These are phyloP conservation scores for Bubalus kerabau DNA, from an alignment of 2,113 vertebrate genomes.

Conservation along the genomic window DNA sequence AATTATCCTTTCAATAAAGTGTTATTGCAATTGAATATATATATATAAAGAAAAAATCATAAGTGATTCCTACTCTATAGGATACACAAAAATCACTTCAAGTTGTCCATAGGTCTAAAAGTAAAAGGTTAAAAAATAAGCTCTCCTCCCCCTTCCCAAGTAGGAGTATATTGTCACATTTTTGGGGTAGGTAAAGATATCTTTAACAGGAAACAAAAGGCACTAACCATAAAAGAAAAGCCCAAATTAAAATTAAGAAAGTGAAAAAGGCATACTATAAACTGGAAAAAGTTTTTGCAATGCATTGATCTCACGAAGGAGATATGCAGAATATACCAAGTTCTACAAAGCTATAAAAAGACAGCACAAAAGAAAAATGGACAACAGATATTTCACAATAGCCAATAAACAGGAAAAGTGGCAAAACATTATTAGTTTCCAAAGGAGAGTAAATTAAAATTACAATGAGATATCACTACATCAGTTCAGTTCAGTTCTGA, in stretches of 20 bases:
- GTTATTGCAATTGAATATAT: not conserved
- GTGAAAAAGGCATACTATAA: not conserved
- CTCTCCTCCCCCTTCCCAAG: not conserved
- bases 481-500: not conserved
- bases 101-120: not conserved
- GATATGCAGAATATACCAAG: not conserved
- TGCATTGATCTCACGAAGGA: not conserved
- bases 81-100: not conserved
- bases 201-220: not conserved
- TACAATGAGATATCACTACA: not conserved
- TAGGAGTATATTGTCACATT: not conserved
- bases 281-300: not conserved
- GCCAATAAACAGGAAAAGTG: not conserved
- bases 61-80: not conserved
- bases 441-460: not conserved
- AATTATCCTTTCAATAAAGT: not conserved
- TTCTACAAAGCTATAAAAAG: not conserved
- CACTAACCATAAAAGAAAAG: not conserved
- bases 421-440: not conserved
- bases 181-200: not conserved
- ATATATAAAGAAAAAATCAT: not conserved
- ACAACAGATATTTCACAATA: not conserved
- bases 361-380: not conserved
- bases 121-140: not conserved
- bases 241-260: not conserved